Evolutionary conservation across 1,140 invertebrate species (phyloP).

Genomic region (Lithobius niger): DNA sequence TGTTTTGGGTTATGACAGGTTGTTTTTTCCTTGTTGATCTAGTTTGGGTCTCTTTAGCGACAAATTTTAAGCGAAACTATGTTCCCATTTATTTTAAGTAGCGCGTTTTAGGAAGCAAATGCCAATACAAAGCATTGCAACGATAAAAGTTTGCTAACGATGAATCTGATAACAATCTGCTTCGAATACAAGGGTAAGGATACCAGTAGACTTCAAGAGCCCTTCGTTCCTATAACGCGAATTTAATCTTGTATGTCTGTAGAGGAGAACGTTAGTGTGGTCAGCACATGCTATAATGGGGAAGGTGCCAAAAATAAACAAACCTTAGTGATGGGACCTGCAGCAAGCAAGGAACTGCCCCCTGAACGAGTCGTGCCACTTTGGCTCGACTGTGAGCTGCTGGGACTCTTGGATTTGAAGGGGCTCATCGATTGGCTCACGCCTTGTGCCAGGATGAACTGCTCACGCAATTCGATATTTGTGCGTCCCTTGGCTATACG

Average conservation of each 20-base stretch:
- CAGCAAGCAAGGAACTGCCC: conserved; percentile 33
- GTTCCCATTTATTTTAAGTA: no score
- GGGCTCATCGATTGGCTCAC: conserved; percentile 95
- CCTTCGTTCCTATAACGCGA: no score
- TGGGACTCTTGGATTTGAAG: conserved; percentile 59
- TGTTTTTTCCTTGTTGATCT: no score
- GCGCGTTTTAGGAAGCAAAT: no score
- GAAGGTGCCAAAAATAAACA: conserved; percentile 17
- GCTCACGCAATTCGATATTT: conserved; percentile 95
- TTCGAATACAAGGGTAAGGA: not conserved
- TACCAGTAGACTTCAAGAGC: not conserved
- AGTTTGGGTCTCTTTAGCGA: no score
- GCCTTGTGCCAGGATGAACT: conserved; percentile 95
- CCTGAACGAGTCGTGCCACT: conserved; percentile 41
- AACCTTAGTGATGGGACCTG: conserved; percentile 89
- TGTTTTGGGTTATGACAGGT: no score
- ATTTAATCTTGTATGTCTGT: not conserved
- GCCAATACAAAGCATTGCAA: no score
- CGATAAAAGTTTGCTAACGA: no score
- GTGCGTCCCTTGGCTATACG: conserved; percentile 93
- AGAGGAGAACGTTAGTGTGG: no score
- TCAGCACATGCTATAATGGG: no score
- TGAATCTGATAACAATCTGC: not conserved
- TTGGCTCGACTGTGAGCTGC: conserved; percentile 45
- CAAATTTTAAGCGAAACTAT: no score